Evolutionary conservation across 92 coral and sea anemone species (phyloP).

Genomic region (Isaurus tuberculatus): DNA sequence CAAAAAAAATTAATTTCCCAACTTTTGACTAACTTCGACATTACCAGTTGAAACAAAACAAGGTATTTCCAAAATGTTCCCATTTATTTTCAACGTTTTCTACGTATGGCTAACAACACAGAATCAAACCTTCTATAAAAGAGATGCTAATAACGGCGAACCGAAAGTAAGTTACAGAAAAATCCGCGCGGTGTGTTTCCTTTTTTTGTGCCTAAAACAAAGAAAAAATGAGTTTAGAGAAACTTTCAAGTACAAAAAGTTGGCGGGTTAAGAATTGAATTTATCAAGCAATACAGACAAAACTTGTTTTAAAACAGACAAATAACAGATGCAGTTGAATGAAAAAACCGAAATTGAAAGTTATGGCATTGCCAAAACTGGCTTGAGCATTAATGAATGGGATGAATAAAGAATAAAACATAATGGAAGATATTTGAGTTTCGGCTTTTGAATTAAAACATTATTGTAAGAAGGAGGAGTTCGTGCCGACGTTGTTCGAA

Average conservation of each 20-base stretch:
- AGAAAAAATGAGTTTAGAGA: not conserved
- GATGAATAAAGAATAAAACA: too few relatives aligned
- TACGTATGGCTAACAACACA: constrained; percentile 10
- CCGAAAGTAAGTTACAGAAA: not conserved
- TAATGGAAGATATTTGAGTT: too few relatives aligned
- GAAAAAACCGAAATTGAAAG: too few relatives aligned
- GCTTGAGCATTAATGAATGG: too few relatives aligned
- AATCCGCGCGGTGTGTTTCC: constrained; percentile 3
- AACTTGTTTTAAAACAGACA: not conserved
- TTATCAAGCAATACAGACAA: not conserved
- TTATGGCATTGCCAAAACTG: too few relatives aligned
- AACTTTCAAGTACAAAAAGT: not conserved
- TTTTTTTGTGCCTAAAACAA: constrained; percentile 26
- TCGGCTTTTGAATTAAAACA: too few relatives aligned
- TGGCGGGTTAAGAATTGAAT: not conserved
- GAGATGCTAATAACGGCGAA: not conserved
- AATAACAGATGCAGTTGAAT: not conserved
- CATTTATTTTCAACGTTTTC: constrained; percentile 16
- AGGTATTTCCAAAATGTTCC: constrained; percentile 14
- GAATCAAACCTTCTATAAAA: constrained; percentile 5
- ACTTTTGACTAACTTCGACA: too few relatives aligned
- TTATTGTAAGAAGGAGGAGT: too few relatives aligned
- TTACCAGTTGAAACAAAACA: not conserved
- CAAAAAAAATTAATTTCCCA: too few relatives aligned
- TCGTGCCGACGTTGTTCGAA: too few relatives aligned